A percentile compares a stretch with the other conserved stretches of the same genome.
Evolutionary conservation across 2,113 vertebrate genomes (phyloP).

Genomic region (Marcusenius ussheri): DNA sequence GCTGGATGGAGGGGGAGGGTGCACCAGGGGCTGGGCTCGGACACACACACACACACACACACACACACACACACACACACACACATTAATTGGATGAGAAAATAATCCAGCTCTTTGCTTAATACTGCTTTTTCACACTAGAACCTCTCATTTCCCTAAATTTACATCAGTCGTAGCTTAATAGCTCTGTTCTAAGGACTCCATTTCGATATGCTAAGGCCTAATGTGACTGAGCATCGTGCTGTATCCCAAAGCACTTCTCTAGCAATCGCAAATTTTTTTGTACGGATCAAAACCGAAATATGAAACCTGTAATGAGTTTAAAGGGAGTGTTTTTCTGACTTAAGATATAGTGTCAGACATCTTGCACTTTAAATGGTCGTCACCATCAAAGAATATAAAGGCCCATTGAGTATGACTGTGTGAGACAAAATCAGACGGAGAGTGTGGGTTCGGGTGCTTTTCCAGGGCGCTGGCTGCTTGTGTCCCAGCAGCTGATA

Average conservation of each 20-base stretch:
- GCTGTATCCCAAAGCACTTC: neutral
- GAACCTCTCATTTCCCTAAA: neutral
- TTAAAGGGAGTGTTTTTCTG: neutral
- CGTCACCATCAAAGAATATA: neutral
- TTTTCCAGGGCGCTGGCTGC: neutral
- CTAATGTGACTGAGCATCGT: neutral
- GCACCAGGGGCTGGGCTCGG: neutral
- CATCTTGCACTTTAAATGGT: neutral
- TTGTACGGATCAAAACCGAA: neutral
- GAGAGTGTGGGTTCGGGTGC: neutral
- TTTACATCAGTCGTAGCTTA: neutral
- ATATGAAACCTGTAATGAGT: neutral
- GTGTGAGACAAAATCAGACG: neutral
- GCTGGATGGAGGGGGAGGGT: neutral
- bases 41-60: too few relatives aligned
- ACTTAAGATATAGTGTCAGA: neutral
- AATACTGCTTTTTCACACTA: neutral
- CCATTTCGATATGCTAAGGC: neutral
- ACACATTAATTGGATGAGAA: neutral
- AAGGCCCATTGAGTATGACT: neutral
- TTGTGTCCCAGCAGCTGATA: neutral
- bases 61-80: neutral
- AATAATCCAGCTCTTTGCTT: neutral
- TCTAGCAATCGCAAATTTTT: neutral
- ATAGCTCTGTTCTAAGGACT: neutral